phyloP scores from a whole-genome alignment of 2,113 vertebrate species.

The Oostethus manadensis region DNA sequence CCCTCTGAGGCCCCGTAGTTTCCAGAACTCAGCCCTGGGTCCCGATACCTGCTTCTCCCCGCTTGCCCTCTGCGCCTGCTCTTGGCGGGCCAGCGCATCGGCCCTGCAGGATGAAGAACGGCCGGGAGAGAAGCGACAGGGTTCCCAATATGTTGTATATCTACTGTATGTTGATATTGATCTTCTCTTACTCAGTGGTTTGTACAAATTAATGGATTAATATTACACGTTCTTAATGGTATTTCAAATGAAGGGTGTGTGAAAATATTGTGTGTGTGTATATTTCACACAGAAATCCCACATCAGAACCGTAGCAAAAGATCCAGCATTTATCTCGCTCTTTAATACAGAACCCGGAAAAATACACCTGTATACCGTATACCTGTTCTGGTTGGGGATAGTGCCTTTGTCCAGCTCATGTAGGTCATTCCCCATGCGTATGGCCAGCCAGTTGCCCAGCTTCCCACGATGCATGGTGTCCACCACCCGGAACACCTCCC shows the following conservation, averaged over 20 bases:
- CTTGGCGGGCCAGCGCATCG: slow-evolving; percentile 81
- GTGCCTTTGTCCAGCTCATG: slow-evolving; percentile 86
- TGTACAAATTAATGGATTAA: too few relatives aligned
- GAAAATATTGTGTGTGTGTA: too few relatives aligned
- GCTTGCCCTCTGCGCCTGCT: slow-evolving; percentile 70
- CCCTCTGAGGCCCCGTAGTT: slow-evolving; percentile 88
- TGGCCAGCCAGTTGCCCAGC: slow-evolving; percentile 83
- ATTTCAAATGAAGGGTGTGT: too few relatives aligned
- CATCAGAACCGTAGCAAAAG: too few relatives aligned
- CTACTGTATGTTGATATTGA: too few relatives aligned
- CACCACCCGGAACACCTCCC: slow-evolving; percentile 89
- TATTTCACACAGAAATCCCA: too few relatives aligned
- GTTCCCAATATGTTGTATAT: neutral
- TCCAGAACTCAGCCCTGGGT: slow-evolving; percentile 91
- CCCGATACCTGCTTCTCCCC: slow-evolving; percentile 60
- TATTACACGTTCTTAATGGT: too few relatives aligned
- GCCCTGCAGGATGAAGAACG: slow-evolving; percentile 70
- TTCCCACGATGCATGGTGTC: slow-evolving; percentile 86
- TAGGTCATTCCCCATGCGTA: slow-evolving; percentile 85
- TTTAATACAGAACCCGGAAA: too few relatives aligned
- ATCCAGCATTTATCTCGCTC: too few relatives aligned
- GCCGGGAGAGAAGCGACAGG: neutral
- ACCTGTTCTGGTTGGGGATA: slow-evolving; percentile 88
- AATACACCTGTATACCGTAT: too few relatives aligned
- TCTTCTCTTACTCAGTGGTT: neutral